Evolutionary conservation across 53 echinoderm and acorn worm genomes (phyloP).

Genomic region (Crossaster papposus): DNA sequence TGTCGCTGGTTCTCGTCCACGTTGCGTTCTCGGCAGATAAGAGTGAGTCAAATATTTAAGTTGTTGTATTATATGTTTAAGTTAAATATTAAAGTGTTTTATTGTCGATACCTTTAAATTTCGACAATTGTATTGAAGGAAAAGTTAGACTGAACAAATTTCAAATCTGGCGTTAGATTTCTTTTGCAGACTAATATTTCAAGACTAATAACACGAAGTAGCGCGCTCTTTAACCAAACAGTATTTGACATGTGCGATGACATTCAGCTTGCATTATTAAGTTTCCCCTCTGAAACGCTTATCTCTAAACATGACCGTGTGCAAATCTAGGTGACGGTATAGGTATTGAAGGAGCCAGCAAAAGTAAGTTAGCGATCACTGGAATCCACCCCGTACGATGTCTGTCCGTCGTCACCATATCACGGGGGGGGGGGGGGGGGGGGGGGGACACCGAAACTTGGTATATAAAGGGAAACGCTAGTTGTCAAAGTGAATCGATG

Average conservation of each 20-base stretch:
- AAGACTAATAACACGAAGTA: not conserved
- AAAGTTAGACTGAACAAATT: no score
- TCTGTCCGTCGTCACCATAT: not conserved
- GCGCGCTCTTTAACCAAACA: not conserved
- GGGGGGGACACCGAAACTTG: not conserved
- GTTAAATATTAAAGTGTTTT: no score
- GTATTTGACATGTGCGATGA: not conserved
- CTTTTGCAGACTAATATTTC: not conserved
- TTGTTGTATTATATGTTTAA: not conserved
- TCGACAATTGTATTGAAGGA: no score
- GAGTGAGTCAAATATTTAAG: not conserved
- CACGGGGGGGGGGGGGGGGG: not conserved
- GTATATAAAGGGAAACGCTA: no score
- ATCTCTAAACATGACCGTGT: not conserved
- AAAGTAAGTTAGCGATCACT: not conserved
- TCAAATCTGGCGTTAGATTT: no score
- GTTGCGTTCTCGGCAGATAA: not conserved
- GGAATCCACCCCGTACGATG: not conserved
- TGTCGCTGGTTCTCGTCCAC: not conserved
- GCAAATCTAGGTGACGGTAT: not conserved
- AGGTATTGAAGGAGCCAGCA: not conserved
- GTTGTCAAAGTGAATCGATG: no score
- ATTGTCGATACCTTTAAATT: no score
- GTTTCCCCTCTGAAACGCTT: not conserved
- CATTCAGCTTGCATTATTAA: not conserved